Percentiles rank a stretch among this genome's conserved stretches.
Evolutionary conservation across 2,888 invertebrate species (phyloP).

Genomic region (Malthinus seriepunctatus): DNA sequence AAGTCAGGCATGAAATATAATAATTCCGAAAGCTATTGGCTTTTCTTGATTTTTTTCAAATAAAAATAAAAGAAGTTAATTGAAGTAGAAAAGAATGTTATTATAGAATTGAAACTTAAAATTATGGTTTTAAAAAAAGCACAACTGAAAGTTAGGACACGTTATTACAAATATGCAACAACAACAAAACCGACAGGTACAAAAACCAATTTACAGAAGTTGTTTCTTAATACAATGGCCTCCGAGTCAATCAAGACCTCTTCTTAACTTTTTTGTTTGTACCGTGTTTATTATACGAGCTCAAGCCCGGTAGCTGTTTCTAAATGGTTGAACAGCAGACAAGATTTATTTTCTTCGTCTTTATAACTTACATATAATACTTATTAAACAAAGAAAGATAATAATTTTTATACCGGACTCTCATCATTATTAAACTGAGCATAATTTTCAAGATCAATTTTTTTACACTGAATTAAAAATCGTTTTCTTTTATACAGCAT

Average conservation of each 20-base stretch:
- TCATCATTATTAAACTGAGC: conserved; percentile 9
- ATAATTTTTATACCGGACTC: neutral
- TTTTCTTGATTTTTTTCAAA: too few relatives aligned
- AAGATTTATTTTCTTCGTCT: conserved; percentile 19
- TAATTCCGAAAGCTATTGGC: too few relatives aligned
- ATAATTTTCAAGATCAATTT: conserved; percentile 21
- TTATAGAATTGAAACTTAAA: conserved; percentile 21
- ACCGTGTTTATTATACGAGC: conserved; percentile 24
- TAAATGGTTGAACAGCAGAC: conserved; percentile 24
- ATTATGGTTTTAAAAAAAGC: conserved; percentile 13
- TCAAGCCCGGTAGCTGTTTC: conserved; percentile 27
- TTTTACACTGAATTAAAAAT: conserved; percentile 10
- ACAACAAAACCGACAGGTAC: conserved; percentile 14
- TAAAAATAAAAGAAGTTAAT: neutral
- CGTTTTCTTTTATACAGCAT: conserved; percentile 1
- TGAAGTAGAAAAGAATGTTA: conserved; percentile 14
- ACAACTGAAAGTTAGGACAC: conserved; percentile 14
- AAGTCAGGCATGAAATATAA: too few relatives aligned
- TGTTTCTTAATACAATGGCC: conserved; percentile 25
- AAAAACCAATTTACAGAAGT: conserved; percentile 17
- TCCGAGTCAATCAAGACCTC: conserved; percentile 25
- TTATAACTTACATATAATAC: neutral
- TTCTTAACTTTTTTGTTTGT: conserved; percentile 21
- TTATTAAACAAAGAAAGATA: conserved; percentile 12
- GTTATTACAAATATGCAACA: conserved; percentile 17